Base-by-base conservation (phyloP, 1,140 invertebrate genomes). In the Panagrolaimus sp. region DNA sequence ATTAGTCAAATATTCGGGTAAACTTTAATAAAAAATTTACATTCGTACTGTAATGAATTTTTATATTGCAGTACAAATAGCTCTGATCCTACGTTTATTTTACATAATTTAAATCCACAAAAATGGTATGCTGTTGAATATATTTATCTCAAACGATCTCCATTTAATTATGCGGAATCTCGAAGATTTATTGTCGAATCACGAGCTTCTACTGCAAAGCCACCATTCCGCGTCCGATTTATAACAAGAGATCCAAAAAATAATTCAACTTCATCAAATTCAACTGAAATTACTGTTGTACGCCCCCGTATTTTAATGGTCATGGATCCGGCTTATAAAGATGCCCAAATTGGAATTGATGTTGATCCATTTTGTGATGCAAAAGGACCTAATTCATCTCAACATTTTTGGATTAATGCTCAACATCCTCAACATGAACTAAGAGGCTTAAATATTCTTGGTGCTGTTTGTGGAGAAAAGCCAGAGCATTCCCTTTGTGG, bases 151-250 rank as follows among this genome's bases (percentile, higher is more conserved):
- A 81, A 81, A 66, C 66, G 68, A 27, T 74, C 76, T 8, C 79
- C 79, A 11, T 82, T 80, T 42, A 71, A 70, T 11, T 80, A 82
- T 69, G 68, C 74, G 1, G 78, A 82, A 62, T 76, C 76, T 9
- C 72, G 69, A n/a, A 73, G 76, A 47, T 80, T 80, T 63, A 57
- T 80, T 7, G 68, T 82, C n/a, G 73, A 82, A 66, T 75, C 75
- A 7, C 47, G 57, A 16, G 67, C 72, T 2, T 27, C 43, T 3
- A 75, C 66, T 31, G 51, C 63, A 3, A 62, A 51, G n/a, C 42
- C 51, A 16, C 51, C 51, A 57, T 57, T 57, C 51, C 20, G 51
- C n/a, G 20, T 57, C 11, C 51, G 51, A 2, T 57, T 57, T 16
- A 9, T 57, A 1, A 57, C 66, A 23, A 27, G 42, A 61, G 66